phyloP scores from a whole-genome alignment of 23 tunicate species.

The Phallusia fumigata region DNA sequence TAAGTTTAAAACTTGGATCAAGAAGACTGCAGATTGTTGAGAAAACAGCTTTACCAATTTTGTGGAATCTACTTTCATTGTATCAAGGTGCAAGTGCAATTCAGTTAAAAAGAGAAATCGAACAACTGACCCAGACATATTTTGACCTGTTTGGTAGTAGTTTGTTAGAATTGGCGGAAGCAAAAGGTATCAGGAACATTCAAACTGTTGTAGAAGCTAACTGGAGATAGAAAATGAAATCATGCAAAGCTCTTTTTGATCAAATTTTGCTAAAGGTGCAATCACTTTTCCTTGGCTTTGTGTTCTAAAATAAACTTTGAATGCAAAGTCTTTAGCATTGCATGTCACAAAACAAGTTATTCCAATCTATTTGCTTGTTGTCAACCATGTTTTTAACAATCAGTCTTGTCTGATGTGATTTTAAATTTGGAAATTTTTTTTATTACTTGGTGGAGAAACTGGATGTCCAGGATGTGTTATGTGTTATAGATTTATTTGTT shows the following conservation, averaged over 20 bases:
- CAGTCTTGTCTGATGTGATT: too few relatives aligned
- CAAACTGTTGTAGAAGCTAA: background rate
- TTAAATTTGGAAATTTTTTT: background rate
- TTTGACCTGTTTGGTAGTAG: background rate
- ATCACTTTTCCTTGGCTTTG: too few relatives aligned
- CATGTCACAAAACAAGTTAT: too few relatives aligned
- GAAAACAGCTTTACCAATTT: slow-evolving; percentile 64
- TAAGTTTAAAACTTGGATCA: background rate
- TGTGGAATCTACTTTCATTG: slow-evolving; percentile 56
- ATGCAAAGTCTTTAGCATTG: too few relatives aligned
- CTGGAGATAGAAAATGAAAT: too few relatives aligned
- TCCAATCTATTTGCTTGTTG: too few relatives aligned
- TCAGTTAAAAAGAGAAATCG: slow-evolving; percentile 2
- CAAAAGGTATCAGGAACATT: background rate
- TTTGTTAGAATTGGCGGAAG: background rate
- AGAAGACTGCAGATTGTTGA: slow-evolving; percentile 35
- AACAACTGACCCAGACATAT: background rate
- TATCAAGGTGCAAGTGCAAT: background rate
- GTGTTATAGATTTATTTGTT: too few relatives aligned
- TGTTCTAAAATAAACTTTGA: too few relatives aligned
- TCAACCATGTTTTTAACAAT: too few relatives aligned
- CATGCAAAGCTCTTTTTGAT: too few relatives aligned
- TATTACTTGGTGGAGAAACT: background rate
- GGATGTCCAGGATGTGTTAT: background rate
- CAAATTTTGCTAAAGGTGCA: too few relatives aligned